Evolutionary conservation across 2,113 vertebrate genomes (phyloP).

Genomic region (Eptatretus burgeri): DNA sequence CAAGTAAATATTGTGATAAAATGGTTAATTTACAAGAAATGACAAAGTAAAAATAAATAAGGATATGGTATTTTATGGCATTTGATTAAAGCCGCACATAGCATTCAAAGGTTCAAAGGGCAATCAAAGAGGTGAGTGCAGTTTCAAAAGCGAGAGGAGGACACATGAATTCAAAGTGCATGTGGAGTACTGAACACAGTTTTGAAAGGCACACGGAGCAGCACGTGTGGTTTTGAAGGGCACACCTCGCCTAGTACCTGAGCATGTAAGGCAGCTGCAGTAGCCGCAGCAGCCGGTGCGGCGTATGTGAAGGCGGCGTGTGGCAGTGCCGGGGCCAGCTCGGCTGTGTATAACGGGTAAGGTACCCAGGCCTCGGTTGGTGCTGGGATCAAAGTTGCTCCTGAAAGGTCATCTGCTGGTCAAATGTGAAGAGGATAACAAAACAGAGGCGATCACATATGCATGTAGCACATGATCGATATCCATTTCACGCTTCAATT

Average conservation of each 20-base stretch:
- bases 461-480: no score
- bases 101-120: conserved; percentile 1
- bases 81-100: background rate
- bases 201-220: background rate
- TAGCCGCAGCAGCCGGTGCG: conserved; percentile 40
- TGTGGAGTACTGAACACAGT: background rate
- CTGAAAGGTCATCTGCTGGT: conserved; percentile 60
- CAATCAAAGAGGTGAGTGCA: conserved; percentile 16
- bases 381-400: conserved; percentile 67
- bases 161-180: conserved; percentile 7
- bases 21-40: no score
- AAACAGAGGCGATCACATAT: no score
- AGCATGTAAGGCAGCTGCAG: conserved; percentile 63
- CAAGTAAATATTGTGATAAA: no score
- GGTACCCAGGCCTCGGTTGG: conserved; percentile 83
- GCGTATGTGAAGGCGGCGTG: conserved; percentile 77
- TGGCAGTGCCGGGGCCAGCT: conserved; percentile 69
- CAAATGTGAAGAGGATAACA: no score
- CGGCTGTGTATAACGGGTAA: conserved; percentile 73
- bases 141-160: conserved; percentile 16
- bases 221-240: background rate
- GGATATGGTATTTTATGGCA: no score
- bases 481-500: no score
- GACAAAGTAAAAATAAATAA: no score
- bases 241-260: conserved; percentile 29